Base-by-base conservation (phyloP, 2,888 invertebrate species). In the Platypus cylindrus region DNA sequence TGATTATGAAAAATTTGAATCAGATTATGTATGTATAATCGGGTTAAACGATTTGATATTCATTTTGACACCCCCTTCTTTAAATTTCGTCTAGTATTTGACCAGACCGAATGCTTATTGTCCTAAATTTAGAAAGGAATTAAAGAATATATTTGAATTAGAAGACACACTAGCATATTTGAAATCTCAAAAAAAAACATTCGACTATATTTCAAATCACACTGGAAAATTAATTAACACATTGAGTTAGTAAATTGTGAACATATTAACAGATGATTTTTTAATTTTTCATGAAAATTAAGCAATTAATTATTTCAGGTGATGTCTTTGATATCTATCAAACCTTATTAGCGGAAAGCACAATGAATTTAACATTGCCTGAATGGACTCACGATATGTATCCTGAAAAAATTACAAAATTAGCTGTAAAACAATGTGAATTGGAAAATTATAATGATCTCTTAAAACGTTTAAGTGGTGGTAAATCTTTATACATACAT, bases 391-490 rank as follows among this genome's bases (percentile, higher is more conserved):
- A 45, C 3, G 44, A 47, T 2, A 53, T 66, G 5, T 60, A 53
- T 45, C 58, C 59, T 2, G 41, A 52, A 30, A 51, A 59, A 13
- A 48, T 59, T 2, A 51, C 57, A 3, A 52, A 52, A 11, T 50
- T 62, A 11, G 53, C 60, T 1, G 48, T 54, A n/a, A 48, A 59
- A 20, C 59, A 63, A 36, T 64, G 63, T 36, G 51, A 62, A 18
- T 49, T 63, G 11, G 60, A 63, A 32, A 63, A 57, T 49, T 56
- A 52, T 25, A 63, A 54, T 41, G 45, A 44, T 1, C 22, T 48
- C 18, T 47, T 62, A 42, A 63, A 55, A 38, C 51, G 49, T 40
- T 50, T 68, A 1, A 66, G 64, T 39, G 67, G 67, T 41, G 68
- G 67, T 56, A 52, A 40, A 36, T 32, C 34, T 2, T 24, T 12